Evolutionary conservation across 2,797 vertebrate species (phyloP).

Genomic region (Lophius americanus): DNA sequence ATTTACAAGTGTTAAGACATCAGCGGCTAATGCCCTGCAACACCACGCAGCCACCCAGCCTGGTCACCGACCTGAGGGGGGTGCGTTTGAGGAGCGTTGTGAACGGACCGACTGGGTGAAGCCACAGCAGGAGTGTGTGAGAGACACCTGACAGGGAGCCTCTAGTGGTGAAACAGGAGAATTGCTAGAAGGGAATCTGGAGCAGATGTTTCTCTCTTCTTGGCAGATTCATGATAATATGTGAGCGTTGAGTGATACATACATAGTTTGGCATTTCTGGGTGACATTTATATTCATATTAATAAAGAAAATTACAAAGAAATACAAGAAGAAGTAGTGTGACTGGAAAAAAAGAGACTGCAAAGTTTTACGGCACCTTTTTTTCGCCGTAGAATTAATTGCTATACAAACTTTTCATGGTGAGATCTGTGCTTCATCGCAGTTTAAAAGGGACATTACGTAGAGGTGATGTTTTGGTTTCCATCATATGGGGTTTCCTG

Average conservation of each 20-base stretch:
- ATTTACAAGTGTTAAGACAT: slow-evolving; percentile 99
- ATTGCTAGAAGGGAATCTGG: slow-evolving; percentile 28
- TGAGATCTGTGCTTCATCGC: no score
- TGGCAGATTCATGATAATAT: no score
- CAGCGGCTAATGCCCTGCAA: slow-evolving; percentile 92
- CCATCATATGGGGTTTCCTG: no score
- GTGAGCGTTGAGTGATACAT: no score
- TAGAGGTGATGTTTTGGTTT: no score
- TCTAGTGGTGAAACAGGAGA: slow-evolving; percentile 62
- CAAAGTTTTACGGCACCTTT: no score
- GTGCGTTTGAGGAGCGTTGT: slow-evolving; percentile 43
- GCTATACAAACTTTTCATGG: no score
- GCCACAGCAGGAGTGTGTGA: neutral
- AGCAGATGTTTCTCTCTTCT: neutral
- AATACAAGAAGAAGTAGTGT: neutral
- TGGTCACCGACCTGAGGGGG: slow-evolving; percentile 86
- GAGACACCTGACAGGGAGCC: slow-evolving; percentile 53
- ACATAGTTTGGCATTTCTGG: no score
- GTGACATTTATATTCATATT: no score
- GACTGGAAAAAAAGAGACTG: neutral
- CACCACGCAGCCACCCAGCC: slow-evolving; percentile 93
- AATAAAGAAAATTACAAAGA: neutral
- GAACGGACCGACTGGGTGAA: slow-evolving; percentile 31
- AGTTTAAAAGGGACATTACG: no score
- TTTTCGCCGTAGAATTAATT: no score